Base-by-base conservation (phyloP, 2,797 vertebrate genomes). In the Hyperoplus lanceolatus region DNA sequence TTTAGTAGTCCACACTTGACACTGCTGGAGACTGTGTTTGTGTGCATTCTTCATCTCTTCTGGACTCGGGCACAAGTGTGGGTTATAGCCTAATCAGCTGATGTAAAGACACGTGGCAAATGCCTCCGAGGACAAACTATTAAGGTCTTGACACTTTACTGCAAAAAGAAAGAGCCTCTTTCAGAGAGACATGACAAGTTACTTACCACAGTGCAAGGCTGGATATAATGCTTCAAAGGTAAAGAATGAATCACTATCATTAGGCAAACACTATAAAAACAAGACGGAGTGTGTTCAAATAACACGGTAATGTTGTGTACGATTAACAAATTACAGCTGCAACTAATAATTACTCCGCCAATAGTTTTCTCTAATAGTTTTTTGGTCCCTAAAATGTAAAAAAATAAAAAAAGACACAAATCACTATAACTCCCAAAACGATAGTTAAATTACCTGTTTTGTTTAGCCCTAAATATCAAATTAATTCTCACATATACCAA, bases 71-170 rank as follows among this genome's bases (percentile, higher is more conserved):
- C 59, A 80, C 55, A 56, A 57, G 66, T 71, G 70, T 75, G 58
- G 56, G 63, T 74, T 61, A 70, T 13, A 62, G 66, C 56, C 71
- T 84, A 61, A 84, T 86, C 80, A 80, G 83, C 50, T 82, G 81
- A 85, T 49, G 59, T 62, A 45, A 70, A 63, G 63, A 87, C 81
- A 61, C 29, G 10, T 77, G 81, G 50, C 55, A 59, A 36, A 39
- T 36, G 58, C 13, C 57, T 46, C 21, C 41, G 8, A 75, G 70
- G 66, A 82, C 67, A 73, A 66, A 66, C n/a, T 60, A 55, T 45
- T 67, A 6, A 18, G 14, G 45, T 45, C 50, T 58, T 43, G 15
- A 69, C 65, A 49, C 29, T 66, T n/a, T 63, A 18, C 1, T 42
- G 38, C 15, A 72, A 51, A 57, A 57, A 42, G 41, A 43, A 51